Evolutionary conservation across 2,888 invertebrate genomes (phyloP).

Genomic region (Aphodius granarius): DNA sequence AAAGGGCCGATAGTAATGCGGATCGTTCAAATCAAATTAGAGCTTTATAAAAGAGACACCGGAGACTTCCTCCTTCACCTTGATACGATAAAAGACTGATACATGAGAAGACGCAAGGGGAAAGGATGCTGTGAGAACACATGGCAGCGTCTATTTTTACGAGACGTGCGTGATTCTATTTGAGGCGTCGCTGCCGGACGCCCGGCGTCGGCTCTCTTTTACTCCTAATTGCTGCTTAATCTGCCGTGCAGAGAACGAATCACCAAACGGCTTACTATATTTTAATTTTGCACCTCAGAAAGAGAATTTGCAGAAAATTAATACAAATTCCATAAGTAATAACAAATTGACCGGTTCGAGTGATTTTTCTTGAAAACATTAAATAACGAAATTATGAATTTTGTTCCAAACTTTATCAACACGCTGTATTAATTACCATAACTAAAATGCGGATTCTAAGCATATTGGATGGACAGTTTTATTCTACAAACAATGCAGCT

Average conservation of each 20-base stretch:
- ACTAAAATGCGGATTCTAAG: too few relatives aligned
- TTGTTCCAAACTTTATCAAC: too few relatives aligned
- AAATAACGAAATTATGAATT: too few relatives aligned
- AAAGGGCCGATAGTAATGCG: neutral
- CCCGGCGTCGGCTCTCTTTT: slow-evolving; percentile 33
- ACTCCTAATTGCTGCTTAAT: slow-evolving; percentile 38
- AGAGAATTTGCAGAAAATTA: too few relatives aligned
- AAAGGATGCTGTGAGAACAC: neutral
- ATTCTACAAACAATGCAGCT: too few relatives aligned
- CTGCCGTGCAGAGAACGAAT: slow-evolving; percentile 30
- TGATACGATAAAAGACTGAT: neutral
- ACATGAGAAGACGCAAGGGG: neutral
- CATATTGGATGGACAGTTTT: too few relatives aligned
- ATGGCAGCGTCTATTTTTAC: slow-evolving; percentile 23
- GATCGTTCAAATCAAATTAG: neutral
- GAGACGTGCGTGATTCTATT: slow-evolving; percentile 25
- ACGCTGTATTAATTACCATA: too few relatives aligned
- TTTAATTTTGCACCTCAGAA: neutral
- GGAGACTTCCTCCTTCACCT: neutral
- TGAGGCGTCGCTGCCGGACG: slow-evolving; percentile 27
- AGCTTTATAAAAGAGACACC: neutral
- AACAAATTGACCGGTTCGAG: too few relatives aligned
- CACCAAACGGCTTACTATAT: neutral
- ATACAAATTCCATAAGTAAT: too few relatives aligned
- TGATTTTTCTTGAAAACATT: too few relatives aligned